phyloP scores from a whole-genome alignment of 2,888 invertebrate species.

The Drosophila aldrichi region DNA sequence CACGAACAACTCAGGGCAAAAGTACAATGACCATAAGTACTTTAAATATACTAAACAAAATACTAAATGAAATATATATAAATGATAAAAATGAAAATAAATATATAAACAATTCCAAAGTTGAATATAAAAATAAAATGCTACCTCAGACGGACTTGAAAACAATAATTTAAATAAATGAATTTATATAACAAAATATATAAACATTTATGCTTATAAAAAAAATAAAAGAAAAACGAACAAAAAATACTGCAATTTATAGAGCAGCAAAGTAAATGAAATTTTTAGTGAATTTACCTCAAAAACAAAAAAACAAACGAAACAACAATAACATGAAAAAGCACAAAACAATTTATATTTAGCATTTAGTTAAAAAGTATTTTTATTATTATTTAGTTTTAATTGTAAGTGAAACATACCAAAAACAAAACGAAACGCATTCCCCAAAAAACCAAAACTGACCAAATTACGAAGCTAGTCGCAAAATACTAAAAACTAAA shows the following conservation, averaged over 20 bases:
- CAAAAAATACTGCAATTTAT: slow-evolving; percentile 39
- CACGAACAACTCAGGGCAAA: slow-evolving; percentile 84
- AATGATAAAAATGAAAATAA: slow-evolving; percentile 18
- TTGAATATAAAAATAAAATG: slow-evolving; percentile 38
- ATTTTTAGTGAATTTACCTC: slow-evolving; percentile 81
- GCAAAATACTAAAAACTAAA: slow-evolving; percentile 23
- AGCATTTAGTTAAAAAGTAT: slow-evolving; percentile 52
- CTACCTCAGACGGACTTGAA: slow-evolving; percentile 84
- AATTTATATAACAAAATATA: slow-evolving; percentile 62
- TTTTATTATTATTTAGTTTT: slow-evolving; percentile 55
- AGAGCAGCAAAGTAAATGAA: slow-evolving; percentile 57
- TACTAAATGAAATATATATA: slow-evolving; percentile 44
- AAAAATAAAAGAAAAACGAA: background rate
- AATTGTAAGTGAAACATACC: slow-evolving; percentile 59
- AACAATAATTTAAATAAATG: slow-evolving; percentile 82
- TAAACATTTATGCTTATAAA: slow-evolving; percentile 50
- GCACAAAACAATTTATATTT: slow-evolving; percentile 57
- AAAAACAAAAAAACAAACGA: slow-evolving; percentile 22
- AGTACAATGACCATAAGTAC: slow-evolving; percentile 84
- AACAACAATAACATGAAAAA: slow-evolving; percentile 23
- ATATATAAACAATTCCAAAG: slow-evolving; percentile 23
- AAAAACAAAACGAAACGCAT: slow-evolving; percentile 17
- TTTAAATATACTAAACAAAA: slow-evolving; percentile 63
- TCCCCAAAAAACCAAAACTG: slow-evolving; percentile 32
- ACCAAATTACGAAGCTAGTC: slow-evolving; percentile 65